Evolutionary conservation across 2,113 vertebrate genomes (phyloP).

Genomic region (Menura novaehollandiae): DNA sequence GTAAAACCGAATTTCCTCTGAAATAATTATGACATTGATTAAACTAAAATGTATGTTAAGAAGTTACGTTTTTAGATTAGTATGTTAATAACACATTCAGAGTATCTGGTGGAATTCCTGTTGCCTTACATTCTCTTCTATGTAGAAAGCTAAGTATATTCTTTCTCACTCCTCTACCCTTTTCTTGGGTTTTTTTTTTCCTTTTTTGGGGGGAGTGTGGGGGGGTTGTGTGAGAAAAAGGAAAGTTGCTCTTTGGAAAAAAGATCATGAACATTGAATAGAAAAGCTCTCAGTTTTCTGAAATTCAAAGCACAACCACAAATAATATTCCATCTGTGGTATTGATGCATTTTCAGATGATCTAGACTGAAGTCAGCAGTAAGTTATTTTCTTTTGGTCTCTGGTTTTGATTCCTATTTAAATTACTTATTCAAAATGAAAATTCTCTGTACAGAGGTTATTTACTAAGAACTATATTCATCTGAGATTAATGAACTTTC

Average conservation of each 20-base stretch:
- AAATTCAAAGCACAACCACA: not conserved
- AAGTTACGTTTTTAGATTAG: not conserved
- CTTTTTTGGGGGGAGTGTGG: not conserved
- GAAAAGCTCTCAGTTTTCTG: not conserved
- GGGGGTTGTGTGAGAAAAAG: rapidly evolving
- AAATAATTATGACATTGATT: not conserved
- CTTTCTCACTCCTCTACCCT: rapidly evolving
- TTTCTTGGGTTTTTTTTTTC: not conserved
- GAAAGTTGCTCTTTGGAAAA: not conserved
- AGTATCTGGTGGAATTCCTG: not conserved
- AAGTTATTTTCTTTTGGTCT: not conserved
- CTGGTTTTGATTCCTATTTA: not conserved
- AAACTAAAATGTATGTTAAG: not conserved
- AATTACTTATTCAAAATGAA: not conserved
- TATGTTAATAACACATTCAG: not conserved
- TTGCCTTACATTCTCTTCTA: not conserved
- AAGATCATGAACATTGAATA: rapidly evolving
- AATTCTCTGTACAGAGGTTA: not conserved
- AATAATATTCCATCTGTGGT: not conserved
- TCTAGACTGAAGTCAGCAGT: not conserved
- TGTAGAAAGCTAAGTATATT: not conserved
- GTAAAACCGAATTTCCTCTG: not conserved
- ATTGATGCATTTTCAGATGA: not conserved
- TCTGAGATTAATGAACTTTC: not conserved
- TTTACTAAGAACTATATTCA: not conserved